phyloP scores from a whole-genome alignment of 1,140 invertebrate species.

The Bombus confusus region DNA sequence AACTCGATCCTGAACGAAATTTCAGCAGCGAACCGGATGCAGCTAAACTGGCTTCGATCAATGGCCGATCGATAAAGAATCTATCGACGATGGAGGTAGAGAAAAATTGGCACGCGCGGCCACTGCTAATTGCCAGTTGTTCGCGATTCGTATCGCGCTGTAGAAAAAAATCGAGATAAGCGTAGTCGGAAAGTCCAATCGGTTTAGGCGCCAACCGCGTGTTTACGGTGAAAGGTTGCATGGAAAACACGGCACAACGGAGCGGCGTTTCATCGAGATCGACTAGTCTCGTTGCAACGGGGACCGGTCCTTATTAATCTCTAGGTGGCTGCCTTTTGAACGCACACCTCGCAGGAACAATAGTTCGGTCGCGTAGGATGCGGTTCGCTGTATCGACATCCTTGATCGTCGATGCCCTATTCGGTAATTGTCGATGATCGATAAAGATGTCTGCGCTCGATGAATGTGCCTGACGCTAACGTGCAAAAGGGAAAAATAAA shows the following conservation, averaged over 20 bases:
- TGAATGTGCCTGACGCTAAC: conserved; percentile 26
- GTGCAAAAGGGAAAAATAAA: conserved; percentile 1
- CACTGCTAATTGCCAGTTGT: conserved; percentile 32
- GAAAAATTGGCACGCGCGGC: conserved; percentile 17
- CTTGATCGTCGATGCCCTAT: conserved; percentile 29
- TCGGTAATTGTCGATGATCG: conserved; percentile 50
- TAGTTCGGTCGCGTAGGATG: conserved; percentile 45
- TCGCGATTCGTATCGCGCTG: conserved; percentile 32
- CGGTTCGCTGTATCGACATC: conserved; percentile 28
- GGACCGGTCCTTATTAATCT: conserved; percentile 55
- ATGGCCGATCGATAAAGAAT: conserved; percentile 5
- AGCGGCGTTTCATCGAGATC: conserved; percentile 20
- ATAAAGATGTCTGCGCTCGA: conserved; percentile 45
- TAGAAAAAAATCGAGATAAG: conserved; percentile 25
- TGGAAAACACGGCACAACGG: conserved; percentile 27
- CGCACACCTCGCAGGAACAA: conserved; percentile 23
- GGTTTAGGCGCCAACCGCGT: conserved; percentile 50
- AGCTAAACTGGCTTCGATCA: conserved; percentile 10
- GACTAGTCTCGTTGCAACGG: conserved; percentile 24
- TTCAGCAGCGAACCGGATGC: background rate
- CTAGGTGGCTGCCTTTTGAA: conserved; percentile 35
- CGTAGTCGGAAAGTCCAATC: conserved; percentile 1
- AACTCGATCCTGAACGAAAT: background rate
- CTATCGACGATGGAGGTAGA: background rate
- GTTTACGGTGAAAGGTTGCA: conserved; percentile 57